Evolutionary conservation across 2,797 vertebrate genomes (phyloP), one percentile per base, ranked within the genome.

Genomic region (Hoplostethus atlanticus): DNA sequence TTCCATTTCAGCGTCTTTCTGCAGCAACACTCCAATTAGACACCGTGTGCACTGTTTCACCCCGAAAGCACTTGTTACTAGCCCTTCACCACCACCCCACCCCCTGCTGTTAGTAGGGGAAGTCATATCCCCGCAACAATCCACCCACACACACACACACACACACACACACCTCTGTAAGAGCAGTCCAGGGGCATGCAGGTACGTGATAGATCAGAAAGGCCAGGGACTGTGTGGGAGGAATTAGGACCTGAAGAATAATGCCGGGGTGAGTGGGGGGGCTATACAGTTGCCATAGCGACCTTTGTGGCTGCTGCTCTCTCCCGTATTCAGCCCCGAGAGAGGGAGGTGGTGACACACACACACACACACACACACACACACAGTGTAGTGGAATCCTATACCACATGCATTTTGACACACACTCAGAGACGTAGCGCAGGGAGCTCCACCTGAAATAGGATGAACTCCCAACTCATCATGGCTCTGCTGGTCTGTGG

Each of bases 251-350:
- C 73, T 82, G 16, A 79, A 86, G 82, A 73, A 74, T 70, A 68
- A 84, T 84, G 69, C 70, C 0, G 7, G 47, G 73, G 68, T 59
- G 66, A 68, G 72, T 67, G 60, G 54, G 76, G 68, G 34, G 34
- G 10, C 55, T 80, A 61, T 44, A 57, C 67, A 46, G 89, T 91
- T 93, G 72, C 89, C 84, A 90, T 90, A 86, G 90, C 86, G 80
- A 92, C 89, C 76, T 86, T 82, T 90, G 84, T 85, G 76, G 73
- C 77, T 69, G 66, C 51, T 28, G 6, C 31, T 83, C 9, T 72
- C 54, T 71, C 40, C 74, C 72, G 65, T 80, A 42, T 81, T 87
- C 59, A 79, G 48, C 62, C 15, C 56, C 36, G 64, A 66, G 17
- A 61, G 68, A 67, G 56, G 73, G 48, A 87, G 66, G 77, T 1